Evolutionary conservation across 2,113 vertebrate genomes (phyloP), one percentile per base, ranked within the genome.

Genomic region (Saiga tatarica): DNA sequence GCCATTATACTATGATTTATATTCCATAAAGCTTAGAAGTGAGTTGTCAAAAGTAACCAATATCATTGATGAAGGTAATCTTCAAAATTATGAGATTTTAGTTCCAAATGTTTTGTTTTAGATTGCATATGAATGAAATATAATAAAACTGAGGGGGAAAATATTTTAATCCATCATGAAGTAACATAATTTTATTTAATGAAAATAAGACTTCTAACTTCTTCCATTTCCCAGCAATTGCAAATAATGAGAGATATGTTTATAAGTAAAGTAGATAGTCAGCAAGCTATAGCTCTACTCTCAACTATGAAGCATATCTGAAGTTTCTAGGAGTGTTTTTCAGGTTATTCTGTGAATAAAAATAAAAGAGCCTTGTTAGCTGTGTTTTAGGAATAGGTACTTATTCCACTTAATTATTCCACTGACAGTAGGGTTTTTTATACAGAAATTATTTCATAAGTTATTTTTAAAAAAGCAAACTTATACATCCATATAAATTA

Each of bases 21-120:
- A 92, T 57, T 74, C 10, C 33, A 89, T 50, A 97, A 95, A 97
- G 47, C 7, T 78, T 64, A 89, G 45, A 94, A 64, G 4, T 57
- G 23, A 84, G 6, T 85, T 91, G 59, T 96, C 26, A 93, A 89
- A 97, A 87, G 4, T 45, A 91, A 76, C 88, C 23, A 76, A 62
- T 89, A 94, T 88, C 55, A 71, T 79, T 25, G 6, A 10, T 30
- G 5, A n/a, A 87, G 33, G 81, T 14, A 89, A 91, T 90, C 57
- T 96, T 97, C 94, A 93, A 67, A 94, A 88, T 84, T 59, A 39
- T 79, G 55, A 71, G 26, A 71, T 89, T 97, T 96, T 79, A 16
- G 45, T 86, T 85, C 67, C 2, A 81, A 96, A 95, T 94, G 60
- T 45, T 86, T 45, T 84, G 13, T 90, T 64, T 93, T 60, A 96